Evolutionary conservation across 2,888 invertebrate genomes (phyloP).

Genomic region (Ischnura elegans): DNA sequence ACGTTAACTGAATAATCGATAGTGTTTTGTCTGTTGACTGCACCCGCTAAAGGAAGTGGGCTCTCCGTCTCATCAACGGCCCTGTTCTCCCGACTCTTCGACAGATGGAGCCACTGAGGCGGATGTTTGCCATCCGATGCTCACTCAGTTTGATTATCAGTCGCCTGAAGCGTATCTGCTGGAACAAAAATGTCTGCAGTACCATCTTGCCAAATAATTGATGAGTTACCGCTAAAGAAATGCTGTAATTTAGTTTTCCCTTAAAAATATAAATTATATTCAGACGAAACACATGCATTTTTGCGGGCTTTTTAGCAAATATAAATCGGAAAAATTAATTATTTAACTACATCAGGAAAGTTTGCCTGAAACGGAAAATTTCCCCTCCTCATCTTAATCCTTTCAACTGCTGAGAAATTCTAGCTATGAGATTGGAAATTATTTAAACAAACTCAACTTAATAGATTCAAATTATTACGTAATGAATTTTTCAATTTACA

Average conservation of each 20-base stretch:
- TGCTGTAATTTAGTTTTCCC: background rate
- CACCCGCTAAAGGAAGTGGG: constrained; percentile 47
- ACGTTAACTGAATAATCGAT: constrained; percentile 60
- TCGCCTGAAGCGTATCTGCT: background rate
- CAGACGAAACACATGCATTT: too few species aligned
- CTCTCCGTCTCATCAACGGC: background rate
- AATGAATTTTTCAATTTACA: too few species aligned
- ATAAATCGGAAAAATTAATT: too few species aligned
- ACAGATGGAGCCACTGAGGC: background rate
- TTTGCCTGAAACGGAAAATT: too few species aligned
- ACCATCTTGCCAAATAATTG: background rate
- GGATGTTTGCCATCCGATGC: background rate
- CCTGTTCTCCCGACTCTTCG: background rate
- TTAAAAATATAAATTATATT: too few species aligned
- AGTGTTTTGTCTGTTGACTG: constrained; percentile 38
- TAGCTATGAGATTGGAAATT: too few species aligned
- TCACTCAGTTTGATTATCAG: background rate
- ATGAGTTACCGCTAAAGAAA: background rate
- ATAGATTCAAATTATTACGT: too few species aligned
- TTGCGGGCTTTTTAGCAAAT: too few species aligned
- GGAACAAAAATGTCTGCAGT: background rate
- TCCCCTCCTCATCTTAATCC: too few species aligned
- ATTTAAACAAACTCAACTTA: too few species aligned
- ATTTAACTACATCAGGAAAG: too few species aligned
- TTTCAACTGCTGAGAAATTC: too few species aligned